Conservation (phyloP, 1,140 invertebrate species). For the Uloborus diversus region DNA sequence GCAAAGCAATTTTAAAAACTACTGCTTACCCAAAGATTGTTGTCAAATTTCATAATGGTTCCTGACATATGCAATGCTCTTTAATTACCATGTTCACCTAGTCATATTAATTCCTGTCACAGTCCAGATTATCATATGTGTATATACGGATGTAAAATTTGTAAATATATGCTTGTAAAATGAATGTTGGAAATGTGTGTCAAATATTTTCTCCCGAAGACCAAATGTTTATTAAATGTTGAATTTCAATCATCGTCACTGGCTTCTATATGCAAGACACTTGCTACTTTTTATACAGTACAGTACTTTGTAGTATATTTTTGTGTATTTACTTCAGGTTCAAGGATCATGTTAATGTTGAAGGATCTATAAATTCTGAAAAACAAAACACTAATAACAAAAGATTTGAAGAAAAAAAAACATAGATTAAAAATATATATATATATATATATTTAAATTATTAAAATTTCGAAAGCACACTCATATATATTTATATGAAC, state of each 20-base stretch:
- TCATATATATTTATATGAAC: too few species aligned
- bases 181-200: slow-evolving; percentile 14
- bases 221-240: slow-evolving; percentile 29
- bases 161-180: slow-evolving; percentile 52
- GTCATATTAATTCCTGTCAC: slow-evolving; percentile 14
- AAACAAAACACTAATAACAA: too few species aligned
- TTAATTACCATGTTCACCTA: slow-evolving; percentile 25
- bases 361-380: too few species aligned
- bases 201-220: slow-evolving; percentile 17
- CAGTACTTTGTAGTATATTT: slow-evolving; percentile 48
- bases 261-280: slow-evolving; percentile 33
- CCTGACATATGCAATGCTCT: too few species aligned
- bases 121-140: slow-evolving; percentile 29
- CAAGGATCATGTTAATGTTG: too few species aligned
- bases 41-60: too few species aligned
- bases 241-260: slow-evolving; percentile 25
- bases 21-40: too few species aligned
- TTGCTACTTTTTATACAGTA: slow-evolving; percentile 36
- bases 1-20: too few species aligned
- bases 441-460: too few species aligned
- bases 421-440: too few species aligned
- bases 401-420: too few species aligned
- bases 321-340: slow-evolving; percentile 25
- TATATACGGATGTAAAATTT: slow-evolving; percentile 49
- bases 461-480: too few species aligned